phyloP scores from a whole-genome alignment of 92 coral and sea anemone species.

The Montipora capitata region DNA sequence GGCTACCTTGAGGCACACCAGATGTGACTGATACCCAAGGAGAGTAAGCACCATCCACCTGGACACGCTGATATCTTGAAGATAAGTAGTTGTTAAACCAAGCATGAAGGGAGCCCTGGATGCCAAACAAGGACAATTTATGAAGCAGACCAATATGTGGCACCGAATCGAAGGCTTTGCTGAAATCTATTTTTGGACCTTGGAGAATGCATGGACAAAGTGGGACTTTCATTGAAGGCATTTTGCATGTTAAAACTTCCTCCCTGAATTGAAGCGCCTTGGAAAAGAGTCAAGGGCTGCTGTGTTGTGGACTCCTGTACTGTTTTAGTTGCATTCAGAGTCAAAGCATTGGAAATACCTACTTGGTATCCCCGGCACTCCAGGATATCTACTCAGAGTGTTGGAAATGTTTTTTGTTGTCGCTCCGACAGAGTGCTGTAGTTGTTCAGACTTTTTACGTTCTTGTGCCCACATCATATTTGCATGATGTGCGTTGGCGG shows the following conservation, averaged over 20 bases:
- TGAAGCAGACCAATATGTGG: too few relatives aligned
- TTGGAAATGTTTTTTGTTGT: slow-evolving; percentile 67
- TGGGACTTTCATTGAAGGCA: slow-evolving; percentile 23
- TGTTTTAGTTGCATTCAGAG: slow-evolving; percentile 22
- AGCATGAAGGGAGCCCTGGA: too few relatives aligned
- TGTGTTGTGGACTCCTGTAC: slow-evolving; percentile 37
- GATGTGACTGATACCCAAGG: too few relatives aligned
- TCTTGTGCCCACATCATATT: slow-evolving; percentile 67
- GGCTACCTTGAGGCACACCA: too few relatives aligned
- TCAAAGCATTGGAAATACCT: slow-evolving; percentile 44
- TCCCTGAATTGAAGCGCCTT: slow-evolving; percentile 16
- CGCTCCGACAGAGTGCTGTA: slow-evolving; percentile 63
- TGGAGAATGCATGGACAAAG: slow-evolving; percentile 39
- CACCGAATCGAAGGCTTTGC: too few relatives aligned
- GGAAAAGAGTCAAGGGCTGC: slow-evolving; percentile 33
- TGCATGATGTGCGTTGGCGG: slow-evolving; percentile 74
- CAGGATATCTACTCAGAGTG: slow-evolving; percentile 29
- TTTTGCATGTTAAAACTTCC: slow-evolving; percentile 19
- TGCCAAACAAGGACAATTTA: too few relatives aligned
- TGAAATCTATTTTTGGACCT: slow-evolving; percentile 33
- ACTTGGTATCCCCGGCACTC: slow-evolving; percentile 32
- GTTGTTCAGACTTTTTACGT: slow-evolving; percentile 59
- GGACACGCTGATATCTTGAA: too few relatives aligned
- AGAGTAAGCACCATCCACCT: too few relatives aligned
- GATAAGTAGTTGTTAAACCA: too few relatives aligned